Evolutionary conservation across 2,797 vertebrate species (phyloP).

Genomic region (Liasis olivaceus): DNA sequence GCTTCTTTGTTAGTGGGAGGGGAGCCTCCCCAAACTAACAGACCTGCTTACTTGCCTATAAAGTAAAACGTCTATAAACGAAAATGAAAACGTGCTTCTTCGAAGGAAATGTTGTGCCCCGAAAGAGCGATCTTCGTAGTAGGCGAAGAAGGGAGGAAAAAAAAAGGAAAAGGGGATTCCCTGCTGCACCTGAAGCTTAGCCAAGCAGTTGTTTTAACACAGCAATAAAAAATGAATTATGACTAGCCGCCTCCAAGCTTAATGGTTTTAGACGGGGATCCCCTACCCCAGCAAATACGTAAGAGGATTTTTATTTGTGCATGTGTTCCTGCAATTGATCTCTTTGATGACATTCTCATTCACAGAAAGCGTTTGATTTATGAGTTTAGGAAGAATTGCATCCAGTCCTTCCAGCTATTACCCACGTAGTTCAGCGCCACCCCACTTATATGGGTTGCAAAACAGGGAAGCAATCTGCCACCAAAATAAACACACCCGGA

Average conservation of each 20-base stretch:
- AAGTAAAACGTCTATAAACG: background rate
- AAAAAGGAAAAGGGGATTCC: conserved; percentile 50
- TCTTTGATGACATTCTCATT: conserved; percentile 96
- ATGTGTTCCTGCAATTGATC: conserved; percentile 92
- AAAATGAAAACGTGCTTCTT: background rate
- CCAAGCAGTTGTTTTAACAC: conserved; percentile 84
- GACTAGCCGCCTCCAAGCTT: conserved; percentile 89
- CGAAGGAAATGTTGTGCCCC: background rate
- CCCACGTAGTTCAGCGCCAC: conserved; percentile 62
- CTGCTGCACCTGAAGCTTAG: conserved; percentile 70
- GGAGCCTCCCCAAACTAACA: background rate
- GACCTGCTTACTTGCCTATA: background rate
- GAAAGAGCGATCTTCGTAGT: conserved; percentile 34
- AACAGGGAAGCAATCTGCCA: conserved; percentile 3
- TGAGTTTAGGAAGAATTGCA: conserved; percentile 85
- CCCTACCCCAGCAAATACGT: conserved; percentile 79
- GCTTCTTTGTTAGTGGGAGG: background rate
- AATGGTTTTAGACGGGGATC: conserved; percentile 87
- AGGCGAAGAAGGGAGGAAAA: background rate
- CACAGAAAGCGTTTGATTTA: conserved; percentile 97
- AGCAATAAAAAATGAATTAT: conserved; percentile 89
- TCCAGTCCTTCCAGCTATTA: conserved; percentile 74
- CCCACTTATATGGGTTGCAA: conserved; percentile 12
- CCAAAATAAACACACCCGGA: background rate
- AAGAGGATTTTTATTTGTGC: conserved; percentile 85